phyloP scores from a whole-genome alignment of 2,113 vertebrate species.

The Phrynocephalus versicolor region DNA sequence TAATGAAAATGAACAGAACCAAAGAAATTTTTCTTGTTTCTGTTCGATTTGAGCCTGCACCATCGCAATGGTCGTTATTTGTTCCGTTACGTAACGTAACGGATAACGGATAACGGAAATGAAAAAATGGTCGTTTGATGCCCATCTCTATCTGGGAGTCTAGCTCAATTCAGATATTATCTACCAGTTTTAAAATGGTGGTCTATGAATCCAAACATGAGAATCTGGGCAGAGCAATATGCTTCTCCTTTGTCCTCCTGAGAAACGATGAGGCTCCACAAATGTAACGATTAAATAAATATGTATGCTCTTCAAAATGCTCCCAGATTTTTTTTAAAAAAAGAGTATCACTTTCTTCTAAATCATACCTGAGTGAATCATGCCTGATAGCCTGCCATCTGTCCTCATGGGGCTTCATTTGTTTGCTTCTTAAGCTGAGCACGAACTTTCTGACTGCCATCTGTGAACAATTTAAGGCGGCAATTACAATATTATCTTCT shows the following conservation, averaged over 20 bases:
- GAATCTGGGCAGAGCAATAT: neutral
- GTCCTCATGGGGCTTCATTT: neutral
- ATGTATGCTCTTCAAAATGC: neutral
- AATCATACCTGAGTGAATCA: conserved; percentile 1
- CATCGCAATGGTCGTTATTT: no score
- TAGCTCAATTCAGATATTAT: neutral
- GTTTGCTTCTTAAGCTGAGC: neutral
- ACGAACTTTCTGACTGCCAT: conserved; percentile 25
- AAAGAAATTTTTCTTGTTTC: no score
- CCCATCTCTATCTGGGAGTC: neutral
- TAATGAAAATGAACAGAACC: no score
- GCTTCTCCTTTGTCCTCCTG: neutral
- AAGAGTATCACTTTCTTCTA: neutral
- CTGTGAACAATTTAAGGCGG: conserved; percentile 27
- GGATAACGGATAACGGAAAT: no score
- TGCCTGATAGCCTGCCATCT: neutral
- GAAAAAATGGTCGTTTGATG: no score
- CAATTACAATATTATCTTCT: conserved; percentile 27
- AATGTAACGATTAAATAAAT: neutral
- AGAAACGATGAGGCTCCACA: neutral
- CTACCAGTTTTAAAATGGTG: neutral
- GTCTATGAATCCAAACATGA: neutral
- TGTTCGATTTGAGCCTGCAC: no score
- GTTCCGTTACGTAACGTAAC: no score
- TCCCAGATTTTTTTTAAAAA: no score